Evolutionary conservation across 2,888 invertebrate species (phyloP), one percentile per base, ranked within the genome.

Genomic region (Cryptocephalus primarius): DNA sequence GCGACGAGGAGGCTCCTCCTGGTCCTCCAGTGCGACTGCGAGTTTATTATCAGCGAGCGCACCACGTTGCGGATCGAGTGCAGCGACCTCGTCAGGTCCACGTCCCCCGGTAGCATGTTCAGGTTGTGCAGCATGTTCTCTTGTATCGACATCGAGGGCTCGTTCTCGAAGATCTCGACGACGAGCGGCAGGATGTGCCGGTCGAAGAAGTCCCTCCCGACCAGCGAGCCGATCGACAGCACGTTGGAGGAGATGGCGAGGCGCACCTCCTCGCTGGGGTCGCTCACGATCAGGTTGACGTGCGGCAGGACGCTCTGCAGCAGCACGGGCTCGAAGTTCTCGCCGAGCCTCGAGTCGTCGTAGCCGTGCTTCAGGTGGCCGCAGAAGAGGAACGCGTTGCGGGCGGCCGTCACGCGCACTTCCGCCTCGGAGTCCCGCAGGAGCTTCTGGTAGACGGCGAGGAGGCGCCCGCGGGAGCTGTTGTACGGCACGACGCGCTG

Each of bases 11-110:
- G 49, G 43, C 63, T 63, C 45, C 68, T 58, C 31, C 68, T 55
- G 3, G 64, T 64, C 39, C 70, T 54, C 70, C 70, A 70, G 33
- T 64, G 61, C 1, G 62, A 57, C 22, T 59, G 56, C 0, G 66
- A 63, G 14, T 60, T 58, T 2, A 58, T 55, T 32, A 69, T 53
- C 4, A 70, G 49, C 36, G 64, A 60, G 31, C 59, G 52, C 43
- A 69, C 54, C 11, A 65, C 61, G 33, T 58, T 60, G 36, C 60
- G 57, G 10, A 69, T 59, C 0, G 59, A 59, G 14, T 51, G 51
- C 6, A 63, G 46, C 3, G 56, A 57, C 40, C 56, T 46, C 1
- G 59, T 60, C 1, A 65, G 55, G 42, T 63, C 64, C 13, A 68
- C 55, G 33, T 62, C 60, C 1, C 56, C 45, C 1, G 65, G 63